Evolutionary conservation across 2,888 invertebrate genomes (phyloP), one percentile per base, ranked within the genome.

Genomic region (Acleris holmiana): DNA sequence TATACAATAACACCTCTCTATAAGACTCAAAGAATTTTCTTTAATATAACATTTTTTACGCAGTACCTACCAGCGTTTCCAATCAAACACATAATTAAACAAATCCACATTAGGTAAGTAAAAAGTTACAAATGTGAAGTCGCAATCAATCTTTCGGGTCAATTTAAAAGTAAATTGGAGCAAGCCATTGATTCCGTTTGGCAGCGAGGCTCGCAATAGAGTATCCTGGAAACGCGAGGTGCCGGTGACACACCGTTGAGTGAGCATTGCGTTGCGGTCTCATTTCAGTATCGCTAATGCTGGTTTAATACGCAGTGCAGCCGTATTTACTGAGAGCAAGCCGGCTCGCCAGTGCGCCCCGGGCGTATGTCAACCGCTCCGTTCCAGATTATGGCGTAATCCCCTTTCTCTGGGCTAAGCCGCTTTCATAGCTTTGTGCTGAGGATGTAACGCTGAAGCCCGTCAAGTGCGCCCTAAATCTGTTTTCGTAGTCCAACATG

Each of bases 361-460:
- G 82, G 83, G 86, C 88, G 85, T 86, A 85, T 87, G 90, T 91
- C 91, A 90, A 86, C 85, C 86, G 83, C 84, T 84, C 80, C 80
- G 76, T 76, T 82, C 80, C 86, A 89, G 90, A 91, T 91, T 90
- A 91, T 85, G 74, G 80, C 76, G 77, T 90, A 89, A 91, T 89
- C 89, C 87, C 85, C 84, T 87, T 88, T 87, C 85, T 86, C 84
- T 83, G 76, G 78, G 74, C 82, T 90, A 86, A 91, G 89, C 90
- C 83, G 86, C 88, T 89, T 90, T 87, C 87, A 86, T 88, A 85
- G 89, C 86, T 87, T 88, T 86, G 87, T 85, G 82, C 82, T 79
- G 83, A 84, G 84, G 84, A 83, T 80, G 82, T 83, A 79, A 79
- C 83, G 72, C 76, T 77, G 84, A 86, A 83, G 84, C 85, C 86